phyloP scores from a whole-genome alignment of 2,888 invertebrate genomes.

The Yponomeuta malinellus region DNA sequence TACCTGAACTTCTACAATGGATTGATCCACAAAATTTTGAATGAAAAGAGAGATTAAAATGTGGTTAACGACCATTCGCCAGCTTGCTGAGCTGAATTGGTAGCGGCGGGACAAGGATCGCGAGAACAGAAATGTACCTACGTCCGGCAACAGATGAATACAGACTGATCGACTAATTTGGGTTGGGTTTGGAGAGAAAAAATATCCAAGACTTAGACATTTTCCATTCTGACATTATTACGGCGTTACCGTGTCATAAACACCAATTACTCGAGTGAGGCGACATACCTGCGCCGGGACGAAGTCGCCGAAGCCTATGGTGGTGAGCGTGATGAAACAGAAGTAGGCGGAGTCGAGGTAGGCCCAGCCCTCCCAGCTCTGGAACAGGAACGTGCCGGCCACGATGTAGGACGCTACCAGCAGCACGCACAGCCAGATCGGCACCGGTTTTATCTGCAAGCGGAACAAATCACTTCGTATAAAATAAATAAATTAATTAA shows the following conservation, averaged over 20 bases:
- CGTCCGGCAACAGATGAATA: no score
- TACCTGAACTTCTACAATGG: no score
- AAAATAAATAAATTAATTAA: no score
- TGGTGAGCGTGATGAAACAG: slow-evolving; percentile 94
- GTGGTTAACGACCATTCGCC: no score
- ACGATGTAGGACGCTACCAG: slow-evolving; percentile 93
- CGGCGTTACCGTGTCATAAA: background rate
- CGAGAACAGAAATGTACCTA: no score
- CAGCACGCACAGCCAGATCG: slow-evolving; percentile 92
- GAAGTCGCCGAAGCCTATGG: slow-evolving; percentile 94
- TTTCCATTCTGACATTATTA: background rate
- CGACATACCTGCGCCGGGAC: slow-evolving; percentile 85
- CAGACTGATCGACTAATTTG: no score
- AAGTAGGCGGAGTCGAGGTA: slow-evolving; percentile 93
- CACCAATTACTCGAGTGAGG: background rate
- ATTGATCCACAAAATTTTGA: no score
- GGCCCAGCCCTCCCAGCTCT: slow-evolving; percentile 90
- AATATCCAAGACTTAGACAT: no score
- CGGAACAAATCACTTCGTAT: background rate
- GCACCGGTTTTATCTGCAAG: slow-evolving; percentile 80
- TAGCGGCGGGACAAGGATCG: no score
- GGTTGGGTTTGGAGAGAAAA: no score
- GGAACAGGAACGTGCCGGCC: slow-evolving; percentile 90
- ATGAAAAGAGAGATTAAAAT: no score
- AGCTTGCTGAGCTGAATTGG: no score